Evolutionary conservation across 2,888 invertebrate species (phyloP).

Genomic region (Arenicola marina): DNA sequence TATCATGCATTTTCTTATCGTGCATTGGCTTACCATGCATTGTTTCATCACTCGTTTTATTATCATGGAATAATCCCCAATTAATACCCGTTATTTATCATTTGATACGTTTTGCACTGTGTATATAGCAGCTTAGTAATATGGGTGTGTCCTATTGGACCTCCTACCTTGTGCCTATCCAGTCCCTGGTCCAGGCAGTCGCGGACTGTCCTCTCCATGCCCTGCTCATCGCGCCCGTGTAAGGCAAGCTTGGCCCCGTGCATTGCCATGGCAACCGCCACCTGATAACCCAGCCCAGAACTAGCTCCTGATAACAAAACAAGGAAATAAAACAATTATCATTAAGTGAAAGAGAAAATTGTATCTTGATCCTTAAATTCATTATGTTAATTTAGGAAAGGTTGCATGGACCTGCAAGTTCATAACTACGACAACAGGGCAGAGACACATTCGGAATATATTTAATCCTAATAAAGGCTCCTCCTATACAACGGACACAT

Average conservation of each 20-base stretch:
- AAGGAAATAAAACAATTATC: no score
- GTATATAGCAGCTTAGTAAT: no score
- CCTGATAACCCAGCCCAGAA: neutral
- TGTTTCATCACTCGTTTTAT: no score
- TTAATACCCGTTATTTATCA: no score
- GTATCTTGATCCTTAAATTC: no score
- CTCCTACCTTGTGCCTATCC: neutral
- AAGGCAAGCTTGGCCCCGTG: constrained; percentile 1
- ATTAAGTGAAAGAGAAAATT: no score
- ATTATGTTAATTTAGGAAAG: no score
- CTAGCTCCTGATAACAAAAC: constrained; percentile 1
- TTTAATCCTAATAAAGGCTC: neutral
- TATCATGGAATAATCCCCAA: no score
- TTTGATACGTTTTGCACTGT: no score
- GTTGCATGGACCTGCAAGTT: neutral
- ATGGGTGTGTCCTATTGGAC: no score
- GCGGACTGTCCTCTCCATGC: neutral
- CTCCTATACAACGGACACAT: neutral
- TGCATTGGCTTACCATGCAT: no score
- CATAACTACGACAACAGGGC: neutral
- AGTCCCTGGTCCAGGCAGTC: neutral
- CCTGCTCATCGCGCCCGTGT: neutral
- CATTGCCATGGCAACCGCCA: neutral
- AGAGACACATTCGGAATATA: neutral
- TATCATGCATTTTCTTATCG: no score